Base-by-base conservation (phyloP, 2,888 invertebrate genomes). In the Macrosoma leucophasiata region DNA sequence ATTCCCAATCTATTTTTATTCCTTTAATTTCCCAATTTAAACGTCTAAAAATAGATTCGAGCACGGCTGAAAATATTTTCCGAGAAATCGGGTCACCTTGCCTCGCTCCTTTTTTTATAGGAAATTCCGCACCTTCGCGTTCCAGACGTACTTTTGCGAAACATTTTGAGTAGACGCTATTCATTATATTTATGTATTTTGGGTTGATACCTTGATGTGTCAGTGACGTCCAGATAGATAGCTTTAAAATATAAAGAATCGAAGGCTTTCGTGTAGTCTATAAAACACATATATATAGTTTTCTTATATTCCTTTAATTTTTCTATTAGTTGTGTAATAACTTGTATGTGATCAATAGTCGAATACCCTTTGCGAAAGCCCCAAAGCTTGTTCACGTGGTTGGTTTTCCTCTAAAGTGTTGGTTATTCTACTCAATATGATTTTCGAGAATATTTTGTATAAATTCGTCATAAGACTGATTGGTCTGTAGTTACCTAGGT, bases 41-140 rank as follows among this genome's bases (percentile, higher is more conserved):
- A 13, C 13, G 8, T 26, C 28, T 35, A 19, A 41, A 38, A 29
- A 27, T 20, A 32, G 29, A 25, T 29, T 41, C 36, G 7, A 39
- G 25, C 12, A 34, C 19, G 9, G 38, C 35, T 19, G 25, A 27
- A 19, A 42, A 42, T 2, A 38, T 10, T 11, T 36, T 39, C 10
- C 28, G 38, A 7, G 42, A 42, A 3, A 42, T 13, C 4, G 36
- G 30, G 14, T 41, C 42, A 6, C 31, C 36, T 30, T 41, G 40
- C 13, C 33, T 29, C 4, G 36, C 42, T 15, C 31, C 34, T 34
- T 15, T 33, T 13, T 28, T n/a, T 15, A 37, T 30, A 3, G 24
- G 26, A 14, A 37, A 40, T 15, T 22, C n/a, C 9, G 23, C 9
- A 10, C 39, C 32, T 32, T 29, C 26, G n/a, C 11, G 17, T 25